Evolutionary conservation across 2,888 invertebrate species (phyloP).

Genomic region (Andrena trimmerana): DNA sequence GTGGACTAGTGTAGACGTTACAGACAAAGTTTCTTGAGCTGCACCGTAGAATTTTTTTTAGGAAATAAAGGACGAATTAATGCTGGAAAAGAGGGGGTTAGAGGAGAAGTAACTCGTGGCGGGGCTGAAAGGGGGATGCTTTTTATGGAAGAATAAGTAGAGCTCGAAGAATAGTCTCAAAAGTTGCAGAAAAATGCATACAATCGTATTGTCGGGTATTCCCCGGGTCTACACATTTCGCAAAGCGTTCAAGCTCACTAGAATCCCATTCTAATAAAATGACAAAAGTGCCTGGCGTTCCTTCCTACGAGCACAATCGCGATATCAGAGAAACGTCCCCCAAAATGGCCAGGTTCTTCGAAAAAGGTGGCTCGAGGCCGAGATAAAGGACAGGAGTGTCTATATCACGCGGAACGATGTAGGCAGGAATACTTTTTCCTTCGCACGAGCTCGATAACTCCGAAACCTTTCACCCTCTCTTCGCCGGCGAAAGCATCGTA

Average conservation of each 20-base stretch:
- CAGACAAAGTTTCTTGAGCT: neutral
- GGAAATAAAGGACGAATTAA: neutral
- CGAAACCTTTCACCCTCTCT: neutral
- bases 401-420: slow-evolving; percentile 18
- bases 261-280: slow-evolving; percentile 33
- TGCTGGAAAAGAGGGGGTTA: neutral
- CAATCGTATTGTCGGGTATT: neutral
- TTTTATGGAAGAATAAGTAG: neutral
- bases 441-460: slow-evolving; percentile 14
- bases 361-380: slow-evolving; percentile 23
- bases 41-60: neutral
- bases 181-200: neutral
- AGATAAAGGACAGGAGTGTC: slow-evolving; percentile 29
- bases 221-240: neutral
- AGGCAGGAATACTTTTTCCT: slow-evolving; percentile 5
- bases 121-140: neutral
- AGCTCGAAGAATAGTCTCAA: neutral
- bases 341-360: slow-evolving; percentile 39
- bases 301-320: slow-evolving; percentile 8
- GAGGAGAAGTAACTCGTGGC: neutral
- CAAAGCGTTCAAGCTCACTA: neutral
- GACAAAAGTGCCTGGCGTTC: slow-evolving; percentile 2
- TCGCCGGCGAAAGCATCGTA: neutral
- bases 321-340: slow-evolving; percentile 53
- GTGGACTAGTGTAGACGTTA: neutral